Base-by-base conservation (phyloP, 2,888 invertebrate genomes). In the Drosophila borealis region DNA sequence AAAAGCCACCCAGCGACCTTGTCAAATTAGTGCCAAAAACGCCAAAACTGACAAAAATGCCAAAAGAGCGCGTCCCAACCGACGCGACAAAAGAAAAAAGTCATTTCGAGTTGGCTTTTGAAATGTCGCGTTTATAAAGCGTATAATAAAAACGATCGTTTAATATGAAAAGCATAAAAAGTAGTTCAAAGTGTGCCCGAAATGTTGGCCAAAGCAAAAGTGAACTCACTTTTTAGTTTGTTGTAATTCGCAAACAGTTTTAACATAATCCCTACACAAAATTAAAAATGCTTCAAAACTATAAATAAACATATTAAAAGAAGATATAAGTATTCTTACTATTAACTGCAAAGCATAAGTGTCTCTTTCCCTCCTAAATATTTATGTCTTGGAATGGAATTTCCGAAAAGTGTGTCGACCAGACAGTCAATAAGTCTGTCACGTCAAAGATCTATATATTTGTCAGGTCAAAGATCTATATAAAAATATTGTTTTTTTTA, bases 21-120 rank as follows among this genome's bases (percentile, higher is more conserved):
- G 82, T 85, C 88, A 80, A 88, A 85, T 83, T 83, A 88, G 72
- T 83, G 82, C 77, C 82, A 85, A 82, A 71, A 79, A 71, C 45
- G 55, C 36, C 55, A 45, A 55, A 55, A 29, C 8, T 29, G 29
- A 29, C 29, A 29, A 29, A 21, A 45, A 36, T 60, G 51, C 61
- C 56, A 69, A 84, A 74, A 70, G 49, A 66, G 46, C 49, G 51
- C 61, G 41, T 42, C 33, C 29, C 14, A 45, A 60, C 50, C 57
- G 39, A 49, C 34, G 71, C 73, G 60, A 76, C 76, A 74, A 65
- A 65, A 59, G 49, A 56, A 37, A 45, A 71, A 34, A 60, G 21
- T 25, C 62, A 19, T 41, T 39, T 44, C 29, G 37, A 55, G 54
- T 66, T 77, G 34, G 25, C 39, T 49, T 55, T 66, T 39, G n/a